Conservation (phyloP, 2,888 invertebrate genomes). For the Carterocephalus palaemon region DNA sequence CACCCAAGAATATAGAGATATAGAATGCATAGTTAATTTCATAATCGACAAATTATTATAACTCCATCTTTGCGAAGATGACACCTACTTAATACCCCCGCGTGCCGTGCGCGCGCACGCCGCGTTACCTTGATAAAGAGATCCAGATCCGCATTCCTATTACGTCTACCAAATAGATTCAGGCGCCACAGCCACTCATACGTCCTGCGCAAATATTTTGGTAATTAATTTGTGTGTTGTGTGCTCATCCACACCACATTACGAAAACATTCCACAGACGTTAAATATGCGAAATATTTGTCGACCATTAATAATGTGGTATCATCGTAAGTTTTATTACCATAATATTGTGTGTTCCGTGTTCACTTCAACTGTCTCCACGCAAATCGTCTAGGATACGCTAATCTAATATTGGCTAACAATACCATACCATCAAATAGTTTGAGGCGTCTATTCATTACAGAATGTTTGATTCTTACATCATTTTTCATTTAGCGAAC, state of each 20-base stretch:
- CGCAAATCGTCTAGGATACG: too few species aligned
- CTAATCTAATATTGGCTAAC: too few species aligned
- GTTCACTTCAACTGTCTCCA: conserved; percentile 3
- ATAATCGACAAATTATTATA: too few species aligned
- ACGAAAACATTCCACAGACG: conserved; percentile 49
- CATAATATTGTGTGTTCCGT: conserved; percentile 14
- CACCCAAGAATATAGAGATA: too few species aligned
- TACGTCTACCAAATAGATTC: conserved; percentile 48
- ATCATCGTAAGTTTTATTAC: conserved; percentile 21
- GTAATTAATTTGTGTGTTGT: conserved; percentile 64
- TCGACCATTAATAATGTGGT: conserved; percentile 32
- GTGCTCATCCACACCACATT: conserved; percentile 37
- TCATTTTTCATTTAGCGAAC: conserved; percentile 26
- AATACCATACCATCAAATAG: too few species aligned
- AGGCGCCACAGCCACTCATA: conserved; percentile 52
- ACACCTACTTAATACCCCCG: conserved; percentile 38
- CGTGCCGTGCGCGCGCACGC: conserved; percentile 36
- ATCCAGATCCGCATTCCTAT: conserved; percentile 75
- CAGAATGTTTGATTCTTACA: background rate
- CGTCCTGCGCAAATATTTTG: conserved; percentile 68
- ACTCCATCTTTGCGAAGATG: conserved; percentile 35
- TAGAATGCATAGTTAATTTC: too few species aligned
- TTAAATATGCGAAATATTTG: conserved; percentile 46
- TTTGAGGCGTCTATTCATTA: background rate
- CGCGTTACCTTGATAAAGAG: conserved; percentile 71